Evolutionary conservation across 2,797 vertebrate genomes (phyloP), one percentile per base, ranked within the genome.

Genomic region (Phataginus tetradactyla): DNA sequence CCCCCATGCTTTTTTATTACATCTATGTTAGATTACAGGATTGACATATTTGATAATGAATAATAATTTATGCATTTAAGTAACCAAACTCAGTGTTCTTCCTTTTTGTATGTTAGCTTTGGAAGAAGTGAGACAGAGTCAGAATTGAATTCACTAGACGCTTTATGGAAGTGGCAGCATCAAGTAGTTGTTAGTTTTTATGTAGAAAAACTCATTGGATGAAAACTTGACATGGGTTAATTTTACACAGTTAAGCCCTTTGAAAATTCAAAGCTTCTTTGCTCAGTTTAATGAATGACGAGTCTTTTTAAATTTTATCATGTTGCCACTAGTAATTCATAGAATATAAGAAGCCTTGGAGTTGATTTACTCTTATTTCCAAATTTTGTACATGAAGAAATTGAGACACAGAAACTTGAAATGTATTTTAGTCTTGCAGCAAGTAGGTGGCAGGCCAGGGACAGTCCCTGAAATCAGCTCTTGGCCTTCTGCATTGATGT

Each of bases 311-410:
- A 91, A 14, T 49, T 61, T 78, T 69, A 63, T 1, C 1, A 1
- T 39, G 59, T 75, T 96, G 95, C 92, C 25, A 55, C 34, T 49
- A 83, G 49, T 94, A 94, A 83, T 81, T 88, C 66, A 77, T 15
- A 72, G 72, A 78, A 23, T 81, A 37, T 25, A 78, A 69, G n/a
- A 93, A 79, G 15, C 1, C 29, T 45, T 53, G 39, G 42, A 34
- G 59, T 71, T 27, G 1, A 11, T 78, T 92, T 94, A 74, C 90
- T 93, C 71, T 77, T n/a, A 61, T 86, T 90, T n/a, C 25, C 23
- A 61, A 57, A 39, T 80, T 96, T 96, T 81, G 55, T 53, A 90
- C 55, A 64, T 86, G 21, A 94, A 15, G 69, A 93, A 79, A 78
- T 49, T 92, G 87, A 95, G 37, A 53, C 17, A 4, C 71, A 53